Conservation (phyloP, 2,113 vertebrate species). For the Genyomyrus donnyi region DNA sequence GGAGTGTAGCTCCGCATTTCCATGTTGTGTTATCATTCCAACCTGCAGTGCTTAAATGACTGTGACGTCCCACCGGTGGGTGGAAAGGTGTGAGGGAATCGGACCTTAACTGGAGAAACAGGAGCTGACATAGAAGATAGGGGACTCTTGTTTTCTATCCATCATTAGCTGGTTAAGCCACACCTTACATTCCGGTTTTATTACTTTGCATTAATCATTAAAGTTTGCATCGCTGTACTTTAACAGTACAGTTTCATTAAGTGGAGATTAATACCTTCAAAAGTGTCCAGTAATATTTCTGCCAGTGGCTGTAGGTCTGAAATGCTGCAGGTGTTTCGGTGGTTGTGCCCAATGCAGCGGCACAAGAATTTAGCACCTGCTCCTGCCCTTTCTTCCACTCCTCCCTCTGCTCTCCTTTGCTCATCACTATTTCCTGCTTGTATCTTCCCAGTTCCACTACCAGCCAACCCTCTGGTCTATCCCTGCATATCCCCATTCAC, state of each 20-base stretch:
- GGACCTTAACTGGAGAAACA: slow-evolving; percentile 3
- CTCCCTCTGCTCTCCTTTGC: background rate
- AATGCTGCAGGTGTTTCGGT: background rate
- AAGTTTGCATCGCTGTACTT: background rate
- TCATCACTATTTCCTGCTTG: background rate
- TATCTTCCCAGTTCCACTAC: background rate
- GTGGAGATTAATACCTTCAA: background rate
- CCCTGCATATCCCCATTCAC: background rate
- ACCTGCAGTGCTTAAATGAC: background rate
- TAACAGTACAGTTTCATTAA: background rate
- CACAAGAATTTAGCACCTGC: background rate
- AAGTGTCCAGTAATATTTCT: background rate
- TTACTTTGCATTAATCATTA: background rate
- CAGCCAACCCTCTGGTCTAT: background rate
- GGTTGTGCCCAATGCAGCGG: background rate
- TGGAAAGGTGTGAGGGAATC: background rate
- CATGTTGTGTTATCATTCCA: background rate
- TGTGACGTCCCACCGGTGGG: background rate
- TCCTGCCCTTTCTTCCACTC: background rate
- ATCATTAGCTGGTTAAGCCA: background rate
- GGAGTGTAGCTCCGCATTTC: background rate
- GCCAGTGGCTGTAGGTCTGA: background rate
- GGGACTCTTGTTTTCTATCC: background rate
- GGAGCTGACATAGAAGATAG: background rate
- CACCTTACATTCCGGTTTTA: background rate